Evolutionary conservation across 2,113 vertebrate genomes (phyloP).

Genomic region (Myocastor coypus): DNA sequence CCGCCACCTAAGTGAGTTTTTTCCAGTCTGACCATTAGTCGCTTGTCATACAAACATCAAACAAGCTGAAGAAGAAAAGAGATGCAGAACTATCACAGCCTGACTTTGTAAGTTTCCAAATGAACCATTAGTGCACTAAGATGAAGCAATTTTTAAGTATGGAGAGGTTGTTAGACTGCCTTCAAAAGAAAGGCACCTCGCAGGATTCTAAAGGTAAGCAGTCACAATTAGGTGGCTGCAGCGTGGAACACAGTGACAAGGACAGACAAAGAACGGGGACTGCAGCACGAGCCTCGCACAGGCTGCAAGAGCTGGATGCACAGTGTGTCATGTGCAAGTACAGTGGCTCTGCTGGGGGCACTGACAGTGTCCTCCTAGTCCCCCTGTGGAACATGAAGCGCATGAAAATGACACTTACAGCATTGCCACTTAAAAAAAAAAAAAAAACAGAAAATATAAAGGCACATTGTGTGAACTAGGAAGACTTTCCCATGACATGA

Average conservation of each 20-base stretch:
- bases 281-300: accelerated
- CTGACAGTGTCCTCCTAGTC: not conserved
- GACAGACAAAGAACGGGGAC: not conserved
- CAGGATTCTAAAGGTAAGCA: not conserved
- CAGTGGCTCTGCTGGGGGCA: too few relatives aligned
- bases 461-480: not conserved
- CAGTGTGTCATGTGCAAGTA: not conserved
- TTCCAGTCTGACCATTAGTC: constrained; percentile 37
- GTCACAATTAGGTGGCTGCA: not conserved
- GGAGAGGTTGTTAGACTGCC: not conserved
- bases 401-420: not conserved
- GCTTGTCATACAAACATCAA: constrained; percentile 59
- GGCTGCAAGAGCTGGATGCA: not conserved
- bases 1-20: constrained; percentile 59
- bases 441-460: not conserved
- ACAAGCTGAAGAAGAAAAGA: constrained; percentile 43
- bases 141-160: constrained; percentile 20
- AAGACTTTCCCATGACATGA: not conserved
- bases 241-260: not conserved
- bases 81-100: not conserved
- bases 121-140: constrained; percentile 38
- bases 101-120: constrained; percentile 41
- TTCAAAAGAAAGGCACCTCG: constrained; percentile 46
- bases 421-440: not conserved
- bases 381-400: not conserved